Base-by-base conservation (phyloP, 2,888 invertebrate genomes). In the Caenorhabditis plicata region DNA sequence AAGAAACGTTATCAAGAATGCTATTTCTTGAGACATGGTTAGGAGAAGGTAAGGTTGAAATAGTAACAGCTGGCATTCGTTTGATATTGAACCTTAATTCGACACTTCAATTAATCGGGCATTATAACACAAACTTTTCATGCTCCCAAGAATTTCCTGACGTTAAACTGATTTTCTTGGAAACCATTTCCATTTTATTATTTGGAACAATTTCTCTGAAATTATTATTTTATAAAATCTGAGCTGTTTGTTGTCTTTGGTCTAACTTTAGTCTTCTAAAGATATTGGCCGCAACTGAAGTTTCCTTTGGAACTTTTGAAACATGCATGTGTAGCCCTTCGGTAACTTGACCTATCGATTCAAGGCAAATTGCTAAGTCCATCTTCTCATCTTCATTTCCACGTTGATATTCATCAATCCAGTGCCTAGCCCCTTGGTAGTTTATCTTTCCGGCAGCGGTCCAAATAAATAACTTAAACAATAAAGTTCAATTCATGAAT, bases 121-220 rank as follows among this genome's bases (percentile, higher is more conserved):
- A 13, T 15, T 26, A 15, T 42, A 23, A 47, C 25, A 33, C 45
- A 15, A n/a, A 64, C 62, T 65, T 57, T 43, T 98, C 96, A 80
- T 98, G 96, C 79, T 95, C 94, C 96, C 96, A 98, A 4, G 60
- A 42, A 25, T 46, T 50, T 1, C 43, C 57, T 8, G 60, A 45
- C 2, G 92, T 92, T 48, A 96, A 84, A 85, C 94, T 94, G 73
- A 98, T 96, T 85, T 96, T 96, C 84, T 95, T 95, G 79, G 95
- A 93, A 22, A 76, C 67, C 20, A 80, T 23, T 20, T 74, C 62
- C 27, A 77, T 53, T 8, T 44, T 53, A 41, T 61, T 53, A 33
- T 58, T 52, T 15, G 61, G 53, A 22, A 66, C 48, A 45, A 68
- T 52, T 27, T 49, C 49, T 43, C 60, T 50, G 39, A 48, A 58